Evolutionary conservation across 1,140 invertebrate species (phyloP), one percentile per base, ranked within the genome.

Genomic region (Oedothorax gibbosus): DNA sequence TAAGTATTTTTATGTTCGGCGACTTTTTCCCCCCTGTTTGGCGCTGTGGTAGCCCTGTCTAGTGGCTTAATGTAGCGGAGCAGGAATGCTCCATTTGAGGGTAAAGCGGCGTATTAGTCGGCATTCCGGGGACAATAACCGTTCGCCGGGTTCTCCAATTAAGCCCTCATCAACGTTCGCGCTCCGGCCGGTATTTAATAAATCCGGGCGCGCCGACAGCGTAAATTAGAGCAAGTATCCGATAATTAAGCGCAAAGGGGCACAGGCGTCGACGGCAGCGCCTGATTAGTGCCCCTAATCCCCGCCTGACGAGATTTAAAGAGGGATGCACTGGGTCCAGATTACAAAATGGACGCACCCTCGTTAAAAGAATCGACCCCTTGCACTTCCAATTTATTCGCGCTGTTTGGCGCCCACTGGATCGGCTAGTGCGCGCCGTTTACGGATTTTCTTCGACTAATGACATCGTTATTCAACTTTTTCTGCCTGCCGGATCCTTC

Each of bases 141-240:
- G 78, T n/a, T n/a, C 18, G 64, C 64, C 66, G 64, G 66, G 53
- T 14, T 71, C 66, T 81, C 66, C 78, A 81, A 81, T 81, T 81
- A 81, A 81, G 65, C 66, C 35, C 78, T 81, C 78, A 81, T 81
- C 78, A 81, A 68, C 65, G 54, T 35, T 53, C 78, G 78, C 66
- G 65, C 78, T 35, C 49, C 20, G 35, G 15, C 66, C 56, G 78
- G 78, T 81, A 81, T 81, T 81, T 81, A 81, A 81, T 81, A 81
- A 81, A 81, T 81, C 65, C 78, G 53, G 72, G 12, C 56, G 35
- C 78, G 75, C 75, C 78, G 78, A 71, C 78, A 81, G 51, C 66
- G 78, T 65, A 81, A 81, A 81, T 81, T 81, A 81, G 78, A 81
- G 78, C 78, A 81, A 81, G 66, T 81, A 81, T 81, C 78, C 51